phyloP scores from a whole-genome alignment of 2,888 invertebrate species.

The Scotopteryx bipunctaria region DNA sequence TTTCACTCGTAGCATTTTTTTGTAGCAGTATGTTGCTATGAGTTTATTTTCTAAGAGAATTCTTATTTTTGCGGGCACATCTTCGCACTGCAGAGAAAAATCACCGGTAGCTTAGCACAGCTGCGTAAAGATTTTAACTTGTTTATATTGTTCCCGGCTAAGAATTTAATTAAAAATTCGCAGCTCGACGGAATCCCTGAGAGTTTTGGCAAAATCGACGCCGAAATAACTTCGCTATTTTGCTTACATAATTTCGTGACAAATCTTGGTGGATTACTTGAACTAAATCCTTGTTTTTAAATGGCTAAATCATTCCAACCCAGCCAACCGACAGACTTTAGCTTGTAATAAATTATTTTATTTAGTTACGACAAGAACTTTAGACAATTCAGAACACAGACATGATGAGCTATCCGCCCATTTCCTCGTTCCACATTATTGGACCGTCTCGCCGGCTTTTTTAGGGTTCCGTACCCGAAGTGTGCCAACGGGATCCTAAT shows the following conservation, averaged over 20 bases:
- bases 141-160: conserved; percentile 32
- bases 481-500: too few species aligned
- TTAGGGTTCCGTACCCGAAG: too few species aligned
- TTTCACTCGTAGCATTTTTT: neutral
- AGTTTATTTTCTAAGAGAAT: conserved; percentile 5
- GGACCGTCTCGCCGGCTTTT: too few species aligned
- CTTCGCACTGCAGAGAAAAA: neutral
- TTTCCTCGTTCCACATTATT: too few species aligned
- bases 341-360: neutral
- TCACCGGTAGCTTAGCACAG: conserved; percentile 1
- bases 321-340: neutral
- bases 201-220: conserved; percentile 27
- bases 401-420: too few species aligned
- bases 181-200: conserved; percentile 28
- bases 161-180: conserved; percentile 38
- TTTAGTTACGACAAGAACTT: too few species aligned
- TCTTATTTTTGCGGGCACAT: neutral
- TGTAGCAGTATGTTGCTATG: neutral
- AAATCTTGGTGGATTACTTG: conserved; percentile 37
- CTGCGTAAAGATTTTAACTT: conserved; percentile 29
- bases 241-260: conserved; percentile 45
- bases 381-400: too few species aligned
- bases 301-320: neutral
- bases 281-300: neutral
- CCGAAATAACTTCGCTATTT: conserved; percentile 43